Conservation (phyloP, 2,113 vertebrate genomes). For the Aythya baeri region DNA sequence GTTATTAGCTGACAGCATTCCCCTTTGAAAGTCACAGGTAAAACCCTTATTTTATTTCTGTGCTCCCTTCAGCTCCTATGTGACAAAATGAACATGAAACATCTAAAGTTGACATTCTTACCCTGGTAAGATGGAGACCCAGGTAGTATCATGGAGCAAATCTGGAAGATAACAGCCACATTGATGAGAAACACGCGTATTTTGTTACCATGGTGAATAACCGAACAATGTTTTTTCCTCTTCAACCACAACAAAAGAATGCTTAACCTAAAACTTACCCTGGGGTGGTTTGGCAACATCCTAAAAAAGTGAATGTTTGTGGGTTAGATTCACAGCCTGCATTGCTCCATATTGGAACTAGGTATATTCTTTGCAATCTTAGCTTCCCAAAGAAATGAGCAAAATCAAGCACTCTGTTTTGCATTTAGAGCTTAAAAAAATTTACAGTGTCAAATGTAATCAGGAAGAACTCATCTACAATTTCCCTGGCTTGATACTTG, state of each 20-base stretch:
- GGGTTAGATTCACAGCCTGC: not conserved
- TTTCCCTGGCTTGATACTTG: not conserved
- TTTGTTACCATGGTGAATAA: slow-evolving; percentile 14
- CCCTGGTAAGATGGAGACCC: not conserved
- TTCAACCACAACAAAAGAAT: not conserved
- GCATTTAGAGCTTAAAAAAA: not conserved
- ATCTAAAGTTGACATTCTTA: not conserved
- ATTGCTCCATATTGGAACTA: not conserved
- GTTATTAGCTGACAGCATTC: slow-evolving; percentile 4
- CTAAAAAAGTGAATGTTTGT: not conserved
- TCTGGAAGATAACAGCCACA: not conserved
- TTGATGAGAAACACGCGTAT: not conserved
- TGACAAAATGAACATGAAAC: not conserved
- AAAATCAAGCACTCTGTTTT: not conserved
- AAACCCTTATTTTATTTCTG: slow-evolving; percentile 9
- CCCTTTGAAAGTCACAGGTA: slow-evolving; percentile 42
- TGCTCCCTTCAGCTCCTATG: not conserved
- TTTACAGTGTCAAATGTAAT: not conserved
- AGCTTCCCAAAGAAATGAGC: not conserved
- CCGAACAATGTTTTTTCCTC: not conserved
- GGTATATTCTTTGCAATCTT: not conserved
- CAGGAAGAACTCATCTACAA: not conserved
- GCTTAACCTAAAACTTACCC: slow-evolving; percentile 8
- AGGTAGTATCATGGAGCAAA: not conserved
- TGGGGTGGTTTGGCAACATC: not conserved